Conservation (phyloP, 2,113 vertebrate species). For the Lagopus muta region DNA sequence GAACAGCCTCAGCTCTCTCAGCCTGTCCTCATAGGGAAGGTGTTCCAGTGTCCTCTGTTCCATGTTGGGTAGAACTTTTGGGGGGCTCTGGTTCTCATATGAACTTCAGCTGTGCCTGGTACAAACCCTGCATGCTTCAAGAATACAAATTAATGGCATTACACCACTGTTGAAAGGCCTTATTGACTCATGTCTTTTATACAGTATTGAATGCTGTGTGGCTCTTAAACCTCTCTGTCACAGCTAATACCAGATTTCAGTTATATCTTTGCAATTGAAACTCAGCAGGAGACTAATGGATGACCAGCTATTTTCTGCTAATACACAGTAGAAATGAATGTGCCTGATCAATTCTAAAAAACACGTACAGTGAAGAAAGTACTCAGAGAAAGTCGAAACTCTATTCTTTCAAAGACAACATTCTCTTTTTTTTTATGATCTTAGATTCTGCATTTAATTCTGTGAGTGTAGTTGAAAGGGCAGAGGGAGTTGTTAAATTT, state of each 20-base stretch:
- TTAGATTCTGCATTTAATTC: conserved; percentile 43
- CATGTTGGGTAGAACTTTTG: not conserved
- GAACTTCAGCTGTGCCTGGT: not conserved
- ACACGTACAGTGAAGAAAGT: conserved; percentile 6
- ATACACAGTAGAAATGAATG: conserved; percentile 3
- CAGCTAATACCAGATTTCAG: conserved; percentile 43
- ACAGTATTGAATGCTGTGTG: not conserved
- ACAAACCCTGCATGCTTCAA: not conserved
- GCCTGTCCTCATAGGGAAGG: too few species aligned
- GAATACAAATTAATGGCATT: conserved; percentile 35
- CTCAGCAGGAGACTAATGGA: conserved; percentile 25
- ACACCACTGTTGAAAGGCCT: not conserved
- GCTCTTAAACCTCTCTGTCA: conserved; percentile 39
- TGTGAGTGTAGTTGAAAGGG: conserved; percentile 37
- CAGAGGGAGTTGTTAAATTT: conserved; percentile 52
- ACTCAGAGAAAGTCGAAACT: not conserved
- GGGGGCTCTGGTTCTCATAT: not conserved
- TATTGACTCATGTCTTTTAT: not conserved
- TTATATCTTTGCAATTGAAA: conserved; percentile 33
- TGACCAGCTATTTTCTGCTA: conserved; percentile 37
- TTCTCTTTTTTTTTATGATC: not conserved
- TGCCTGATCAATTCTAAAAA: conserved; percentile 33
- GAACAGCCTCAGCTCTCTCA: too few species aligned
- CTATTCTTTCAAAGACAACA: not conserved
- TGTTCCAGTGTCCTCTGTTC: not conserved